These are phyloP conservation scores for Lates japonicus DNA, from an alignment of 2,797 vertebrate species.

Conservation along the genomic window DNA sequence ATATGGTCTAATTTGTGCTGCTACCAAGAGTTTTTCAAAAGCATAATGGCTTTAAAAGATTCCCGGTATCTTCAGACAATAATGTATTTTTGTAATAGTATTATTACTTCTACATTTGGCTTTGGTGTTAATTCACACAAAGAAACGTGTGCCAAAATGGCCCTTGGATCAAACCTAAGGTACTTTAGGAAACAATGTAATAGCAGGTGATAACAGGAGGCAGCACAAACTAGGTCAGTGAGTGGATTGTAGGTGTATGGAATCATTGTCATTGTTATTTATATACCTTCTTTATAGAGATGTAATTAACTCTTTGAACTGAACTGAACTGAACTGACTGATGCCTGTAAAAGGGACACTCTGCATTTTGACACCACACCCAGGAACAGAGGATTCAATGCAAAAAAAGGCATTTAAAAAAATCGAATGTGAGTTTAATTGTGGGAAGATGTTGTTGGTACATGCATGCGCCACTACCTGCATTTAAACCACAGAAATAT, in stretches of 20 bases:
- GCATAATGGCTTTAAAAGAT: conserved; percentile 2
- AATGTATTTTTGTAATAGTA: not conserved
- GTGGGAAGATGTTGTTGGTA: conserved; percentile 7
- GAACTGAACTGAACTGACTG: conserved; percentile 63
- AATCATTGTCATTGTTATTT: conserved; percentile 80
- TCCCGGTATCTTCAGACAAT: not conserved
- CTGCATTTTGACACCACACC: conserved; percentile 63
- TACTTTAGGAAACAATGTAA: not conserved
- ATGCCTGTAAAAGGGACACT: conserved; percentile 64
- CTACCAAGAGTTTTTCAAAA: conserved; percentile 16
- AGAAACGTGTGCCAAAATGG: not conserved
- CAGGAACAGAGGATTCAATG: conserved; percentile 5
- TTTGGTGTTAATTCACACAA: conserved; percentile 6
- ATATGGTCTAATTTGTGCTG: conserved; percentile 59
- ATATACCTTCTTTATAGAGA: conserved; percentile 77
- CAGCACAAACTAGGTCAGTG: conserved; percentile 54
- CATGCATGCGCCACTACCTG: not conserved
- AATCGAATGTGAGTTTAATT: not conserved
- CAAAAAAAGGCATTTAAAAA: not conserved
- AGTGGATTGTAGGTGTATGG: conserved; percentile 76
- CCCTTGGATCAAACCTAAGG: not conserved
- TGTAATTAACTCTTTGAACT: conserved; percentile 78
- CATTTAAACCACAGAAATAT: not conserved
- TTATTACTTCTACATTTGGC: not conserved
- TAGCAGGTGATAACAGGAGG: conserved; percentile 12